Percentiles rank a stretch among this genome's conserved stretches.
phyloP scores from a whole-genome alignment of 2,797 vertebrate species.

The Catamblyrhynchus diadema region DNA sequence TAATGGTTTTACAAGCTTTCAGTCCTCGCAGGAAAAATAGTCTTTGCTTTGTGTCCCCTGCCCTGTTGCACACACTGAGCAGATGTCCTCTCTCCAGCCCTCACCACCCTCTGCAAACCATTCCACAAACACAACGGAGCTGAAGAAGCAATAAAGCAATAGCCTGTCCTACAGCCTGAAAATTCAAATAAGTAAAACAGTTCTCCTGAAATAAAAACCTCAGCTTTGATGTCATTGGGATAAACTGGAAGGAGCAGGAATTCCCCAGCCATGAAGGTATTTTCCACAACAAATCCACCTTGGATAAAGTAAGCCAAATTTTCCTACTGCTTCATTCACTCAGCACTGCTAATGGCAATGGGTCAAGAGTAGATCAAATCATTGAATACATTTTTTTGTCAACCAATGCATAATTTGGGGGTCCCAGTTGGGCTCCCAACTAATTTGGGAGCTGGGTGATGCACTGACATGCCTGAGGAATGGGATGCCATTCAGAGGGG shows the following conservation, averaged over 20 bases:
- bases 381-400: background rate
- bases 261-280: background rate
- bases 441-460: background rate
- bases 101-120: background rate
- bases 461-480: background rate
- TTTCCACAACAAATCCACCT: background rate
- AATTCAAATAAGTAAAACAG: background rate
- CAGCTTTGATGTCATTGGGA: background rate
- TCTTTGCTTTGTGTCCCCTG: background rate
- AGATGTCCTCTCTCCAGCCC: background rate
- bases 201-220: background rate
- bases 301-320: background rate
- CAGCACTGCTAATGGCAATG: background rate
- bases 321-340: background rate
- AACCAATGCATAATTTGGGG: background rate
- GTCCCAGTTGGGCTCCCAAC: background rate
- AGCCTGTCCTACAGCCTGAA: background rate
- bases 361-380: background rate
- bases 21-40: constrained; percentile 4
- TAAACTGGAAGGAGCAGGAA: background rate
- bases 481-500: rapidly evolving
- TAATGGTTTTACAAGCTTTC: background rate
- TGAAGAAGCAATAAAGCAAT: background rate
- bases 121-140: background rate
- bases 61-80: background rate